Percentiles rank a stretch among this genome's conserved stretches.
These are phyloP conservation scores for Cryptotermes secundus DNA, from an alignment of 1,140 invertebrate genomes.

Conservation along the genomic window DNA sequence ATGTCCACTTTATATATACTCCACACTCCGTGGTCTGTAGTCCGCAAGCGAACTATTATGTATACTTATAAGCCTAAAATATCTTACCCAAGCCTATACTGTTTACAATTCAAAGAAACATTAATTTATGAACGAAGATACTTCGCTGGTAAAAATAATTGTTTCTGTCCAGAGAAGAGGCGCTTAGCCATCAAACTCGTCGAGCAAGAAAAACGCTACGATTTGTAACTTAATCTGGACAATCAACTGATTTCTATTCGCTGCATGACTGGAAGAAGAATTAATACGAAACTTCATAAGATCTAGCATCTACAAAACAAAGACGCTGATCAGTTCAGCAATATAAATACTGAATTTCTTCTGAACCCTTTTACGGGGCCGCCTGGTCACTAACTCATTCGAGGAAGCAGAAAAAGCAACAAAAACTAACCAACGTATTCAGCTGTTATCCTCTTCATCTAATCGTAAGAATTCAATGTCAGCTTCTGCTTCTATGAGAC, in stretches of 20 bases:
- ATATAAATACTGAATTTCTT: not conserved
- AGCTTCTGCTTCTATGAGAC: no score
- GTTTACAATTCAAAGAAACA: not conserved
- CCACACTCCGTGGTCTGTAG: no score
- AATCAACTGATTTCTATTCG: not conserved
- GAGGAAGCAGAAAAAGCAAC: not conserved
- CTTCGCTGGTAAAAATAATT: not conserved
- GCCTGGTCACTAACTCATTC: not conserved
- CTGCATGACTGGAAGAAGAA: not conserved
- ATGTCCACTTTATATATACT: no score
- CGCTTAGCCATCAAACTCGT: not conserved
- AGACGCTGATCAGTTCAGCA: not conserved
- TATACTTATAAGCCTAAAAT: not conserved
- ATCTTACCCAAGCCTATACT: not conserved
- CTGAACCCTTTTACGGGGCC: not conserved
- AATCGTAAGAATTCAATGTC: not conserved
- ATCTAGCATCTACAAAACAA: not conserved
- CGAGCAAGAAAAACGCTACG: not conserved
- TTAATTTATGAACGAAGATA: not conserved
- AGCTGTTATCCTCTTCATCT: not conserved
- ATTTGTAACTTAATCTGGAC: slow-evolving; percentile 13
- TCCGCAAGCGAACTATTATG: no score
- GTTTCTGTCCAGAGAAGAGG: not conserved
- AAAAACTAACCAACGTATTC: not conserved
- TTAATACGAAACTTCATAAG: not conserved